Evolutionary conservation across 2,888 invertebrate species (phyloP), one percentile per base, ranked within the genome.

Genomic region (Diabrotica balteata): DNA sequence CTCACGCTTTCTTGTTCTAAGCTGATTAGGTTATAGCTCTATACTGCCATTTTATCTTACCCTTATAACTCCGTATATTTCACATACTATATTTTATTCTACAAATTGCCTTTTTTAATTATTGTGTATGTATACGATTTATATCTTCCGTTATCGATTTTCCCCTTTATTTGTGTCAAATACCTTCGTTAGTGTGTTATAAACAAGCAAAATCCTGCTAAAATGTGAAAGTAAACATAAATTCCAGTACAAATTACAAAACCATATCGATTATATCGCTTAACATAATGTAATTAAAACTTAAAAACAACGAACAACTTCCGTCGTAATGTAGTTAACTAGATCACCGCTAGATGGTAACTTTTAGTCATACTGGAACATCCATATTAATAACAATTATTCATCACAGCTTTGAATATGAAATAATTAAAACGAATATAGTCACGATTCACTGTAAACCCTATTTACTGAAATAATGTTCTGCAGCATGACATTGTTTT

Each of bases 381-480:
- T 63, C 44, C 44, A 57, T 57, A 50, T 43, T 55, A 63, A 63
- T 63, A 17, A 63, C 50, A 45, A 52, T 58, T 64, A 64, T 64
- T 58, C 64, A 64, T 64, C 9, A 58, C 57, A 50, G 65, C 45
- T 57, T 44, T 9, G 9, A 45, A 57, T 45, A 57, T 44, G 11
- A 44, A 66, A 53, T 58, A 64, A 57, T 64, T 64, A 64, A 61
- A 66, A 57, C 32, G 49, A 53, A 61, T 62, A 50, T 55, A 45
- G 57, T 59, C 62, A 66, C 66, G 66, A 66, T 55, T 66, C 45
- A 11, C 55, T 47, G 47, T 10, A 10, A 9, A 47, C 8, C 47
- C 47, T 47, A 47, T 45, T 57, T 44, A 45, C 44, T n/a, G 45
- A 57, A 45, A 43, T 6, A 44, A 55, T 55, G 55, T 45, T 47